Percentiles rank a stretch among this genome's conserved stretches.
Evolutionary conservation across 2,797 vertebrate genomes (phyloP).

Genomic region (Xenopus petersii): DNA sequence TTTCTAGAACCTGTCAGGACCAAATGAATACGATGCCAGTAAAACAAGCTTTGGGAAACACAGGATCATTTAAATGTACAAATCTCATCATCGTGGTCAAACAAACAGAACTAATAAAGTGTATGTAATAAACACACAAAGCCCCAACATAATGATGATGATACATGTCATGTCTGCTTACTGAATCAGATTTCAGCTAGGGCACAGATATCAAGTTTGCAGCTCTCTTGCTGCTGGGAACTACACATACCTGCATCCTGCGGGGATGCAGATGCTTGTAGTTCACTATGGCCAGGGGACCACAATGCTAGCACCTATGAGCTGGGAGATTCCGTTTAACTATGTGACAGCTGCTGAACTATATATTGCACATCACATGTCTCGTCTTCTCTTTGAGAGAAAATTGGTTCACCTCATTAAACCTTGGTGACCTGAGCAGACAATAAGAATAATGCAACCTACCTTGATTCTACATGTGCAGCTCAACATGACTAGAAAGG

Average conservation of each 20-base stretch:
- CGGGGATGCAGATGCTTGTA: not conserved
- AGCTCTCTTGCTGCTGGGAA: not conserved
- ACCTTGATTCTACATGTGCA: not conserved
- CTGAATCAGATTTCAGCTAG: too few relatives aligned
- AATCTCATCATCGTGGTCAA: not conserved
- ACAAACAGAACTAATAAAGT: not conserved
- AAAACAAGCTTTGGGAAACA: constrained; percentile 17
- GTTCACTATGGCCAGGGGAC: too few relatives aligned
- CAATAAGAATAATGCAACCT: not conserved
- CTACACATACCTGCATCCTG: not conserved
- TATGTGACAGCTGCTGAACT: not conserved
- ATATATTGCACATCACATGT: not conserved
- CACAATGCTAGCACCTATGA: not conserved
- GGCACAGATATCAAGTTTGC: not conserved
- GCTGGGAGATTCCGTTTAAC: not conserved
- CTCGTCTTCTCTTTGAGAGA: not conserved
- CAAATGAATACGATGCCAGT: constrained; percentile 3
- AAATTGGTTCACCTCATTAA: not conserved
- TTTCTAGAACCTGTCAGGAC: constrained; percentile 7
- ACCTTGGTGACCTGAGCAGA: not conserved
- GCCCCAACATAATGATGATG: not conserved
- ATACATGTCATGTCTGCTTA: not conserved
- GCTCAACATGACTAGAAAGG: not conserved
- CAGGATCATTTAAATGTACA: constrained; percentile 9
- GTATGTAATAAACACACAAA: not conserved